Base-by-base conservation (phyloP, 1,140 invertebrate species). In the Nebria ingens region DNA sequence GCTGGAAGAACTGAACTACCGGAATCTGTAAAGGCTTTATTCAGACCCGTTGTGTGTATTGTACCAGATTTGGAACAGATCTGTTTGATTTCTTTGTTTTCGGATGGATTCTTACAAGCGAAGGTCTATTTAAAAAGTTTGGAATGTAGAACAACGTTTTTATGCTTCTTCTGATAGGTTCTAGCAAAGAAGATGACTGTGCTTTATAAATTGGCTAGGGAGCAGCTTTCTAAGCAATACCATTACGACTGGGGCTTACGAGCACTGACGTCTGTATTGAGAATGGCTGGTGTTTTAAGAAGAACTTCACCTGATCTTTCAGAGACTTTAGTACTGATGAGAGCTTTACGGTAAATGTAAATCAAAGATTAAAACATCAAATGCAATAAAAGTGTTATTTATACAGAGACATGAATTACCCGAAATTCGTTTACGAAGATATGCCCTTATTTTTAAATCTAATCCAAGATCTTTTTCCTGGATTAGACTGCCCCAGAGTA, bases 181-280 rank as follows among this genome's bases (percentile, higher is more conserved):
- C 67, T 95, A 29, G 91, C 91, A 0, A 95, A 93, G 67, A 96
- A 96, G 65, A 93, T 95, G 88, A 91, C 89, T 0, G 86, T 91
- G 2, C 68, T 95, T 2, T 94, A 94, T 68, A 86, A 86, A 64
- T 70, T 94, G 49, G 86, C 89, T 0, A 77, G 80, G 49, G 88
- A 92, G 62, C 91, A 93, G 66, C 73, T 96, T 25, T 93, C 91
- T 3, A 93, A 93, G 69, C 91, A 95, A 67, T 86, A 84, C 25
- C 92, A 96, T 70, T 96, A 96, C 68, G 91, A 96, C 66, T 96
- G 93, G 81, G 91, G 92, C n/a, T 68, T 95, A 52, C 75, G 91
- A 55, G 89, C 90, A 6, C 69, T 95, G 1, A 94, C 91, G 62
- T 87, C 91, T 0, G 89, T 94, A 2, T 71, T 95, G 2, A 81